Evolutionary conservation across 2,113 vertebrate genomes (phyloP).

Genomic region (Mirounga angustirostris): DNA sequence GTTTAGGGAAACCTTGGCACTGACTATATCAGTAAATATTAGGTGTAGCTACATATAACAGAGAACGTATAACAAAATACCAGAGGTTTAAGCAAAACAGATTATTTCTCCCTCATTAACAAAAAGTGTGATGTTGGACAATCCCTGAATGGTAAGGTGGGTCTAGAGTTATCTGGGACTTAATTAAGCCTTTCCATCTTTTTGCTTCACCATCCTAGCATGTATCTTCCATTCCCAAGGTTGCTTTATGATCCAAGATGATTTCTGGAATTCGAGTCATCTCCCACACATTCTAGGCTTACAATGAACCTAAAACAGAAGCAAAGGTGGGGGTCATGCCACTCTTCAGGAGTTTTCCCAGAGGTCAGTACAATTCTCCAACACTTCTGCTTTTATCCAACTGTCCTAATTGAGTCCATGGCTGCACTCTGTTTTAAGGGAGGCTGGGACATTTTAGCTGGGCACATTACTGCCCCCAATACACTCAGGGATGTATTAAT

Average conservation of each 20-base stretch:
- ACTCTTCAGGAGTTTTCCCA: not conserved
- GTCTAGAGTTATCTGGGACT: not conserved
- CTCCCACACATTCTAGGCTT: not conserved
- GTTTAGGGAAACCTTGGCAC: slow-evolving; percentile 27
- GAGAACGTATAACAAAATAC: not conserved
- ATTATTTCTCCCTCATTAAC: not conserved
- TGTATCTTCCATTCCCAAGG: not conserved
- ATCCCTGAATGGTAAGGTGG: not conserved
- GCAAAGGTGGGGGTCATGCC: not conserved
- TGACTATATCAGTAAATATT: not conserved
- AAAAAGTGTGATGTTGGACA: not conserved
- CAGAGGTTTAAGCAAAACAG: slow-evolving; percentile 7
- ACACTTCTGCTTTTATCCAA: not conserved
- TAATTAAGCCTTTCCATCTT: not conserved
- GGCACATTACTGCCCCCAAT: not conserved
- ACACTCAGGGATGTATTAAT: not conserved
- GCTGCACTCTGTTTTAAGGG: not conserved
- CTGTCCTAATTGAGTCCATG: not conserved
- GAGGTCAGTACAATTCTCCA: not conserved
- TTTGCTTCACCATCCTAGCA: not conserved
- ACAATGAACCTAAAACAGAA: not conserved
- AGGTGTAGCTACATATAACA: not conserved
- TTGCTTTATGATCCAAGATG: not conserved
- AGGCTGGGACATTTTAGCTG: not conserved
- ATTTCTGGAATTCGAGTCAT: not conserved